phyloP scores from a whole-genome alignment of 2,888 invertebrate genomes.

The Sinopyrophorus schimmeli region DNA sequence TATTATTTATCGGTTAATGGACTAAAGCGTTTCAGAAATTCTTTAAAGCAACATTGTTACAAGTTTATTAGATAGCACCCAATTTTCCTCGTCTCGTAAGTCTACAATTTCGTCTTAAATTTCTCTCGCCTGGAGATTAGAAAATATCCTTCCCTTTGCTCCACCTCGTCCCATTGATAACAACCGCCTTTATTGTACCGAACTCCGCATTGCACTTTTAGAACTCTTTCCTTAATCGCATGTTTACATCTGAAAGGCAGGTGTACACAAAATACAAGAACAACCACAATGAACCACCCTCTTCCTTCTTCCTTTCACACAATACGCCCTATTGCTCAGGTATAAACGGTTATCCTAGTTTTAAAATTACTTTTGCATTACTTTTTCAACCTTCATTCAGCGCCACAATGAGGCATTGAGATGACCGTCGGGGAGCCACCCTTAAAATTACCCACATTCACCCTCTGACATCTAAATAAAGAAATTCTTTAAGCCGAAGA shows the following conservation, averaged over 20 bases:
- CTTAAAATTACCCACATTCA: conserved; percentile 35
- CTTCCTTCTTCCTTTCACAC: neutral
- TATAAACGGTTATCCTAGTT: conserved; percentile 27
- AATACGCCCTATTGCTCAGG: conserved; percentile 21
- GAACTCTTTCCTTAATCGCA: conserved; percentile 13
- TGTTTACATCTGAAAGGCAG: conserved; percentile 28
- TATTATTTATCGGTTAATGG: conserved; percentile 30
- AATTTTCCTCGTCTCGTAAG: neutral
- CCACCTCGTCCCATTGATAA: neutral
- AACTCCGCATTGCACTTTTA: conserved; percentile 1
- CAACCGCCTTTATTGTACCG: neutral
- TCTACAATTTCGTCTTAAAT: neutral
- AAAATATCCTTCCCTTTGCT: neutral
- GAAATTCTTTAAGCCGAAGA: too few species aligned
- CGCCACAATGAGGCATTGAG: conserved; percentile 33
- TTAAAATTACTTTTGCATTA: conserved; percentile 35
- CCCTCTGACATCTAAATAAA: conserved; percentile 34
- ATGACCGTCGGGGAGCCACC: conserved; percentile 32
- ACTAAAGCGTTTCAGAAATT: conserved; percentile 21
- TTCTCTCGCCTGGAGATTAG: neutral
- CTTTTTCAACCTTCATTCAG: conserved; percentile 35
- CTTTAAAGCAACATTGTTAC: conserved; percentile 10
- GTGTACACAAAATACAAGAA: conserved; percentile 25
- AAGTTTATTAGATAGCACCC: neutral
- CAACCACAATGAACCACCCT: conserved; percentile 14